Evolutionary conservation across 35 echinoderm and acorn worm genomes (phyloP).

Genomic region (Anneissia japonica): DNA sequence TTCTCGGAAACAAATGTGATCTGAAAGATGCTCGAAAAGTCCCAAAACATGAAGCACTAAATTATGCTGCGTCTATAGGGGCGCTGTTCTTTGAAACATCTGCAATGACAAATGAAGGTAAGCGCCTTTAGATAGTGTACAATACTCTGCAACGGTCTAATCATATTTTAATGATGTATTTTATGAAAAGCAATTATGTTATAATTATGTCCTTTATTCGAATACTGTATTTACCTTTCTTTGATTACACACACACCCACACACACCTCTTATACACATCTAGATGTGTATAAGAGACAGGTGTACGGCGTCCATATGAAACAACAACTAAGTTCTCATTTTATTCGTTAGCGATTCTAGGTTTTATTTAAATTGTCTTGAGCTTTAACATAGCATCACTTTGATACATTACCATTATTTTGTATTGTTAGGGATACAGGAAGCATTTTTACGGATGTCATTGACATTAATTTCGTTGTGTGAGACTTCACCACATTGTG

Average conservation of each 20-base stretch:
- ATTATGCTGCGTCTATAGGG: slow-evolving; percentile 79
- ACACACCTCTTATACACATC: background rate
- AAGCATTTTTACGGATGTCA: slow-evolving; percentile 80
- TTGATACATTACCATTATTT: background rate
- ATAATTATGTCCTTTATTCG: background rate
- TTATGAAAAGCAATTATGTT: background rate
- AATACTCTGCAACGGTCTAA: background rate
- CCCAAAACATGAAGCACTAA: slow-evolving; percentile 57
- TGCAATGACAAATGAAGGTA: slow-evolving; percentile 85
- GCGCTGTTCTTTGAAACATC: slow-evolving; percentile 97
- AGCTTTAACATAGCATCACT: background rate
- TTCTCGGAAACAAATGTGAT: slow-evolving; percentile 88
- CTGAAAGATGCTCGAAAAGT: slow-evolving; percentile 69
- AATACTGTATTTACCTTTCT: no score
- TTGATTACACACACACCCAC: no score
- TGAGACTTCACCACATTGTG: slow-evolving; percentile 62
- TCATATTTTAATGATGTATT: background rate
- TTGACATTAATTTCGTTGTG: slow-evolving; percentile 73
- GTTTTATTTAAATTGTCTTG: no score
- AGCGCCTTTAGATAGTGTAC: background rate
- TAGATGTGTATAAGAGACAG: background rate
- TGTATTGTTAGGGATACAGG: slow-evolving; percentile 59
- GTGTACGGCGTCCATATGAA: background rate
- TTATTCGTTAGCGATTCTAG: no score
- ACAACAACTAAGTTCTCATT: no score